phyloP scores from a whole-genome alignment of 2,797 vertebrate species.

The Pipistrellus pygmaeus region DNA sequence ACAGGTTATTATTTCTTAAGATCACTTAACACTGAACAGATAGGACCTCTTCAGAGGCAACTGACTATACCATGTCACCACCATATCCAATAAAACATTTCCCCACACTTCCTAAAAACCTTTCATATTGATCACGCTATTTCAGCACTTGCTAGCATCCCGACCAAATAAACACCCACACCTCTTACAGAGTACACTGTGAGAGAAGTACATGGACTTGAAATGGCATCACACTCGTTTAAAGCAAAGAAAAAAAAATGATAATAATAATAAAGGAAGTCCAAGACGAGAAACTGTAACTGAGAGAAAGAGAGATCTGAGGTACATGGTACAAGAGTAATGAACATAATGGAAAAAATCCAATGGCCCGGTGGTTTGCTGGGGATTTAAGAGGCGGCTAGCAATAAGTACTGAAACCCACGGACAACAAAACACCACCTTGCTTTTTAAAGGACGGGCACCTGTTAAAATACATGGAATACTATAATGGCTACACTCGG shows the following conservation, averaged over 20 bases:
- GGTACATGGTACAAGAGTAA: conserved; percentile 94
- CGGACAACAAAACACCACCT: not conserved
- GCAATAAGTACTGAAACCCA: conserved; percentile 55
- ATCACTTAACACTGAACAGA: conserved; percentile 89
- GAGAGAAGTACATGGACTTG: conserved; percentile 90
- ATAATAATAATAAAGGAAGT: conserved; percentile 69
- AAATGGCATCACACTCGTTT: conserved; percentile 94
- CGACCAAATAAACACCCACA: conserved; percentile 88
- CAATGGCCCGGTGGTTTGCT: conserved; percentile 82
- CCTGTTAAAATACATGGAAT: conserved; percentile 67
- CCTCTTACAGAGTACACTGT: conserved; percentile 89
- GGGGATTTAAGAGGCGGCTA: conserved; percentile 71
- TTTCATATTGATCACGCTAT: conserved; percentile 85
- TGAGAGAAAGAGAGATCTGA: conserved; percentile 89
- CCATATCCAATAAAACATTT: conserved; percentile 79
- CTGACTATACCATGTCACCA: conserved; percentile 83
- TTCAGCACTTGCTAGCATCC: conserved; percentile 86
- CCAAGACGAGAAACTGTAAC: conserved; percentile 94
- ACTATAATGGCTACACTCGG: conserved; percentile 71
- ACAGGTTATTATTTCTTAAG: conserved; percentile 88
- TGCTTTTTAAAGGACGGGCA: conserved; percentile 60
- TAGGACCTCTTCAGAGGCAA: conserved; percentile 86
- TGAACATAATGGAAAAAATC: conserved; percentile 89
- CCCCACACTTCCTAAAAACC: conserved; percentile 85
- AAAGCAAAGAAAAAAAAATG: conserved; percentile 90